Evolutionary conservation across 2,888 invertebrate species (phyloP), one percentile per base, ranked within the genome.

Genomic region (Drosophila tanythrix): DNA sequence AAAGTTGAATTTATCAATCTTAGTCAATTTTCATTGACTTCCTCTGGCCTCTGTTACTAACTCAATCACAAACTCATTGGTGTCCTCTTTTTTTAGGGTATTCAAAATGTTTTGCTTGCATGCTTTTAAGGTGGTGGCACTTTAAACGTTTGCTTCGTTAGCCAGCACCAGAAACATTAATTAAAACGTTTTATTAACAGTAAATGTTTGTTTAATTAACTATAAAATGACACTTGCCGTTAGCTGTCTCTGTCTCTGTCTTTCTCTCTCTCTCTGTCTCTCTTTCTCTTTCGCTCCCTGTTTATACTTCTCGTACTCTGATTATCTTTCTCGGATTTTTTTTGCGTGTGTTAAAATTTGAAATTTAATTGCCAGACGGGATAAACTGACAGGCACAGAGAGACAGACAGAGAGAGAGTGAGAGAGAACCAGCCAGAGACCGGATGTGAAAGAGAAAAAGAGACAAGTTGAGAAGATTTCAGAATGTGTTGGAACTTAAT

Each of bases 171-270:
- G 63, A 52, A 66, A 70, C 85, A 73, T 88, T 89, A 85, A 89
- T 89, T 89, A 89, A 89, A 88, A 80, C 75, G 77, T 81, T 90
- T 88, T 90, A 86, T 76, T 75, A 61, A 70, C 82, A 55, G 60
- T 70, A 87, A 84, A 90, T 88, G 88, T 88, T 88, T 90, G 90
- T 88, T 87, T 88, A 87, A 88, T 87, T 90, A 87, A 86, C 83
- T 89, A 88, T 76, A 70, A 76, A 86, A 89, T 81, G 87, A 73
- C 83, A 75, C 85, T 76, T 69, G 74, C 72, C 58, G 67, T 55
- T 35, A 60, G 48, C 56, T 48, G 29, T 35, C 66, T 48, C 56
- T 51, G 31, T 15, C 35, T 43, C 31, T 33, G 50, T 15, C 51
- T n/a, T 11, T 53, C 25, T 43, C n/a, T 53, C 15, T 46, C 29